Base-by-base conservation (phyloP, 2,888 invertebrate species). In the Coronaproctus castanopsis region DNA sequence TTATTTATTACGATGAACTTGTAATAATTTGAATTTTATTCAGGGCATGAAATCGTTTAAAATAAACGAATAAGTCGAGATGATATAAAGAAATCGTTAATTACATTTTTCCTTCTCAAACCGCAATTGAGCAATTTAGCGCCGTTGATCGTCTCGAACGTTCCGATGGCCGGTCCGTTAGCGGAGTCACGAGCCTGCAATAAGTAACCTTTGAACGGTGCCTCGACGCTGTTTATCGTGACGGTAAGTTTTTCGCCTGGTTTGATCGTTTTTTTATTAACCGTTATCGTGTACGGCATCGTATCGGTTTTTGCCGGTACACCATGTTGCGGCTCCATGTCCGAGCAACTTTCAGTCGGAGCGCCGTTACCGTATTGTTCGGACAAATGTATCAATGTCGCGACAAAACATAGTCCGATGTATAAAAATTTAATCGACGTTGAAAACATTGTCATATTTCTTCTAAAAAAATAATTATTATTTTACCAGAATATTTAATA, bases 271-370 rank as follows among this genome's bases (percentile, higher is more conserved):
- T 60, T 62, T 0, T 57, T 53, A 48, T 62, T 62, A 2, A 54
- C 21, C 1, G 60, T 55, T 2, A 62, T n/a, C 3, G 57, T 48
- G 52, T 62, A 62, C 0, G 62, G 62, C 1, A 60, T 60, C 0
- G 24, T 23, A n/a, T 1, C 23, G 14, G 56, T 54, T 24, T 60
- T 52, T 1, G n/a, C 51, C 1, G 55, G 50, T 1, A 74, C 70
- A 0, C 78, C 79, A 69, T 85, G 85, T 67, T 79, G 76, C 0
- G 85, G 85, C 5, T 76, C 74, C 77, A 83, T 79, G 69, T 80
- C 80, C n/a, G 69, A 71, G 71, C 83, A 84, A 23, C 79, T 78
- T 51, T 72, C 73, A 21, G 72, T 71, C 0, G 83, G 83, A 1
- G 82, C 85, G 3, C 84, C 85, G 1, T 74, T 5, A n/a, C 36